These are phyloP conservation scores for Oscheius sp. DNA, from an alignment of 2,888 invertebrate genomes.

Conservation along the genomic window DNA sequence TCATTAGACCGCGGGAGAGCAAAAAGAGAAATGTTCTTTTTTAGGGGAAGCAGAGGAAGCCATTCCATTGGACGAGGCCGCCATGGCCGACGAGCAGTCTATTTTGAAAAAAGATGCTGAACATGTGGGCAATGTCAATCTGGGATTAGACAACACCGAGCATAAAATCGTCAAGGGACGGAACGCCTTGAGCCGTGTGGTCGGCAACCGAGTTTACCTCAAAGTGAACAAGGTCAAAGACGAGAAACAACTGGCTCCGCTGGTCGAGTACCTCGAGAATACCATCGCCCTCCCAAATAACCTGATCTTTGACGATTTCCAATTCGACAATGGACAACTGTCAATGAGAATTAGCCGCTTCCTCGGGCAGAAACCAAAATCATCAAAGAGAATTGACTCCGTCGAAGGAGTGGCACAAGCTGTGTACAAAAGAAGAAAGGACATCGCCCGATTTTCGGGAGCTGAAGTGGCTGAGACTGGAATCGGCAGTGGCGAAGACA, in stretches of 20 bases:
- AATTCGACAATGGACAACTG: slow-evolving; percentile 62
- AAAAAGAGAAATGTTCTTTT: neutral
- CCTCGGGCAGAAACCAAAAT: slow-evolving; percentile 50
- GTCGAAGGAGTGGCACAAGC: slow-evolving; percentile 71
- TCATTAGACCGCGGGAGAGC: neutral
- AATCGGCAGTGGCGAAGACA: slow-evolving; percentile 70
- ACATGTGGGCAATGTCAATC: slow-evolving; percentile 65
- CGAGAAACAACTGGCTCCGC: slow-evolving; percentile 65
- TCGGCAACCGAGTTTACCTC: slow-evolving; percentile 71
- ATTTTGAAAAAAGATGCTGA: slow-evolving; percentile 71
- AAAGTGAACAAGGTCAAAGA: slow-evolving; percentile 61
- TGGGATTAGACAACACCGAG: slow-evolving; percentile 65
- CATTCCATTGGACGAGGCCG: slow-evolving; percentile 52
- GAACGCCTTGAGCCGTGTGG: slow-evolving; percentile 62
- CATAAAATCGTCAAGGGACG: slow-evolving; percentile 72
- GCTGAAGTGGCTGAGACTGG: slow-evolving; percentile 72
- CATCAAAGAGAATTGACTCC: slow-evolving; percentile 64
- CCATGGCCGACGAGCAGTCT: slow-evolving; percentile 34
- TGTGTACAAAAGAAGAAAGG: slow-evolving; percentile 72
- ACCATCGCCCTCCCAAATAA: slow-evolving; percentile 70
- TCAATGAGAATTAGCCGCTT: slow-evolving; percentile 68
- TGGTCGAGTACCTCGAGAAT: slow-evolving; percentile 69
- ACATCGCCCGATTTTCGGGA: slow-evolving; percentile 69
- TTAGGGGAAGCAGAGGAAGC: slow-evolving; percentile 58
- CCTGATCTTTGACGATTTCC: slow-evolving; percentile 70